phyloP scores from a whole-genome alignment of 2,797 vertebrate species.

The Macropus fuliginosus region DNA sequence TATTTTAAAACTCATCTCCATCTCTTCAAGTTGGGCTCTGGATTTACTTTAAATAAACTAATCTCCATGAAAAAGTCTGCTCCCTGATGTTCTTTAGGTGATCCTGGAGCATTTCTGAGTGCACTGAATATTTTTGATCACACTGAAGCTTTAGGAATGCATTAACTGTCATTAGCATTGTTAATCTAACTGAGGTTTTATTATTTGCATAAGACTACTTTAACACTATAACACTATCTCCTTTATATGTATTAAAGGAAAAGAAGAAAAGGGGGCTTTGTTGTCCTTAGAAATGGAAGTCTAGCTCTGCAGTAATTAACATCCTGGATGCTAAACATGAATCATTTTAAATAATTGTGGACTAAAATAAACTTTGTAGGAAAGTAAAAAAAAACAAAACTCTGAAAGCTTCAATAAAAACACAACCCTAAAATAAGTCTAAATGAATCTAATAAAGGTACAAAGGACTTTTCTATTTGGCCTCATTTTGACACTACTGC shows the following conservation, averaged over 20 bases:
- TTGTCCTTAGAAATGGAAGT: slow-evolving; percentile 31
- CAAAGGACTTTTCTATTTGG: not conserved
- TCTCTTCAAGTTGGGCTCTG: too few species aligned
- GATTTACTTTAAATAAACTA: not conserved
- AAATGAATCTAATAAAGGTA: not conserved
- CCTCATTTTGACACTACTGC: not conserved
- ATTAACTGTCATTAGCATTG: slow-evolving; percentile 58
- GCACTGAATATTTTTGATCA: not conserved
- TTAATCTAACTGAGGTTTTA: slow-evolving; percentile 36
- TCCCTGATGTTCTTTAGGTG: not conserved
- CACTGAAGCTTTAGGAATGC: slow-evolving; percentile 8
- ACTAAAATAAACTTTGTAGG: slow-evolving; percentile 46
- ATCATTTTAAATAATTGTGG: slow-evolving; percentile 33
- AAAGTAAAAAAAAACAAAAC: slow-evolving; percentile 15
- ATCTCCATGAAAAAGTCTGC: not conserved
- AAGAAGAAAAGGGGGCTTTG: slow-evolving; percentile 26
- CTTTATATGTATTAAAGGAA: slow-evolving; percentile 10
- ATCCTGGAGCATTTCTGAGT: slow-evolving; percentile 15
- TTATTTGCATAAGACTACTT: slow-evolving; percentile 57
- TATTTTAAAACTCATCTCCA: too few species aligned
- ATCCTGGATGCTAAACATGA: slow-evolving; percentile 43
- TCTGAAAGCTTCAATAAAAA: slow-evolving; percentile 18
- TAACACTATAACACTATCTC: slow-evolving; percentile 49
- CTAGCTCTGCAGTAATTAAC: slow-evolving; percentile 58
- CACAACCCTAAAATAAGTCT: not conserved